A percentile compares a stretch with the other conserved stretches of the same genome.
These are phyloP conservation scores for Bufo bufo DNA, from an alignment of 2,113 vertebrate genomes.

Conservation along the genomic window DNA sequence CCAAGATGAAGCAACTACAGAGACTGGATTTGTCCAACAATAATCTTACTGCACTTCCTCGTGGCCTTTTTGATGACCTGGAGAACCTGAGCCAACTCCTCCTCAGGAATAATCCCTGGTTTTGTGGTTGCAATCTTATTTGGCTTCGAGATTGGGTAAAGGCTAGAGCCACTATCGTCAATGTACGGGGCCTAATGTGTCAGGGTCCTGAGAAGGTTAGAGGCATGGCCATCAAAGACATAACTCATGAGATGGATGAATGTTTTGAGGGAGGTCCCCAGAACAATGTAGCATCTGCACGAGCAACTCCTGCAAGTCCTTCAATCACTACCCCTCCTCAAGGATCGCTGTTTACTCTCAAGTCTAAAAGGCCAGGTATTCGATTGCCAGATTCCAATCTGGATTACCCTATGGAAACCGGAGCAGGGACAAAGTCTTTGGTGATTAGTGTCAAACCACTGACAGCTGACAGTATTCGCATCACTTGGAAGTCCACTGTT, in stretches of 20 bases:
- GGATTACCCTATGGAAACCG: slow-evolving; percentile 80
- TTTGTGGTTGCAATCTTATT: slow-evolving; percentile 90
- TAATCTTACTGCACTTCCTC: slow-evolving; percentile 88
- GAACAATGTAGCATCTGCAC: slow-evolving; percentile 59
- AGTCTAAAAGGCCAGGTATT: slow-evolving; percentile 82
- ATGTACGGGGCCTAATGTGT: slow-evolving; percentile 87
- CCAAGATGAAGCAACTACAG: slow-evolving; percentile 82
- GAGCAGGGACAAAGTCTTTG: slow-evolving; percentile 82
- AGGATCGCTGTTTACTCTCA: slow-evolving; percentile 87
- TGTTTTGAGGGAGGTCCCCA: slow-evolving; percentile 75
- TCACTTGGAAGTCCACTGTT: slow-evolving; percentile 85
- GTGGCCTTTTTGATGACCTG: slow-evolving; percentile 88
- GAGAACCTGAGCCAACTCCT: slow-evolving; percentile 85
- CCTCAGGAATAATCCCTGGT: slow-evolving; percentile 92
- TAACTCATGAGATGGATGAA: slow-evolving; percentile 86
- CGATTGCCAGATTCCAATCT: slow-evolving; percentile 82
- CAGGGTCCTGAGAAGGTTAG: slow-evolving; percentile 85
- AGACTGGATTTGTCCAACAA: slow-evolving; percentile 91
- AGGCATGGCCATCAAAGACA: slow-evolving; percentile 85
- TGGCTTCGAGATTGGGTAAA: slow-evolving; percentile 92
- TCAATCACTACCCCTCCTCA: slow-evolving; percentile 80
- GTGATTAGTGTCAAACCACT: slow-evolving; percentile 86
- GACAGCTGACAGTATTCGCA: slow-evolving; percentile 84
- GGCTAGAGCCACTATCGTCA: slow-evolving; percentile 80
- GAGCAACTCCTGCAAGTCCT: slow-evolving; percentile 63